A percentile compares a stretch with the other conserved stretches of the same genome.
Conservation (phyloP, 2,797 vertebrate genomes). For the Meriones psammophilus region DNA sequence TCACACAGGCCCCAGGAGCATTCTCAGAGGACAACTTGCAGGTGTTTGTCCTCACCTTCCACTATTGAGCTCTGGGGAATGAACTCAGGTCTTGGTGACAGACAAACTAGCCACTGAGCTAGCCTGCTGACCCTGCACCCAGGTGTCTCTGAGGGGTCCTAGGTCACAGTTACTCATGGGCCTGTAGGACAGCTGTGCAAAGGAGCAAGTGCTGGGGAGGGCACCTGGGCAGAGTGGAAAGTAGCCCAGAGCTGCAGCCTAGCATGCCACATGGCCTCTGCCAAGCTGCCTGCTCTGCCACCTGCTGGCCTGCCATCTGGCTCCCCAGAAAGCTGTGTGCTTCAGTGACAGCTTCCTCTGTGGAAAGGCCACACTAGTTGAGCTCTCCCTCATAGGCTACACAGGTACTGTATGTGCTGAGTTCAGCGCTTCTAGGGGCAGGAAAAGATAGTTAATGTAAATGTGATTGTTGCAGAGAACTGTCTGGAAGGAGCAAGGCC, state of each 20-base stretch:
- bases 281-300: not conserved
- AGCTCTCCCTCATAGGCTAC: not conserved
- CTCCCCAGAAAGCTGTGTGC: not conserved
- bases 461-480: not conserved
- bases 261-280: not conserved
- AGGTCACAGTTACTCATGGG: not conserved
- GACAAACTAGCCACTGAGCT: not conserved
- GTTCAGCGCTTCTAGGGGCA: not conserved
- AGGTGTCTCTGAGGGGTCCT: not conserved
- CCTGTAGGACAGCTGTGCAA: not conserved
- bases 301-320: not conserved
- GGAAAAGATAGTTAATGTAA: not conserved
- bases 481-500: not conserved
- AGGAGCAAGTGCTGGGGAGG: not conserved
- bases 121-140: too few species aligned
- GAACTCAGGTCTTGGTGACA: not conserved
- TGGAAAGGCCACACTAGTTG: not conserved
- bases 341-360: not conserved
- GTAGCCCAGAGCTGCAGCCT: not conserved
- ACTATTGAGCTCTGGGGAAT: too few species aligned
- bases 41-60: not conserved
- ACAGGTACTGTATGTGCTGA: not conserved
- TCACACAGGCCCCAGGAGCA: not conserved
- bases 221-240: not conserved
- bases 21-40: not conserved